phyloP scores from a whole-genome alignment of 2,888 invertebrate species.

The Pyrrhia umbra region DNA sequence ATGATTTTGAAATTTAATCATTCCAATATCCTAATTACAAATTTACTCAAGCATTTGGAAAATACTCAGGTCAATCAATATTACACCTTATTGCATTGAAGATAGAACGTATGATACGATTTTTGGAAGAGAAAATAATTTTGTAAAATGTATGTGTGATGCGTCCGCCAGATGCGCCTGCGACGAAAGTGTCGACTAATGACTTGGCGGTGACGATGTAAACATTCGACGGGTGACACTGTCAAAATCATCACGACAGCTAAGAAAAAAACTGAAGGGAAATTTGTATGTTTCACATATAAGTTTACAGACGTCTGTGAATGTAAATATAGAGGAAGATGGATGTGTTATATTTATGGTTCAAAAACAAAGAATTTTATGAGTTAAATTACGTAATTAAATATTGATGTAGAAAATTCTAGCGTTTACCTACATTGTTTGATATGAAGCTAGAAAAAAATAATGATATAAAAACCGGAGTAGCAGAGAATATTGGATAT shows the following conservation, averaged over 20 bases:
- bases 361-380: not conserved
- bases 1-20: slow-evolving; percentile 77
- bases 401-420: not conserved
- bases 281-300: slow-evolving; percentile 69
- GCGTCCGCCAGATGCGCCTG: slow-evolving; percentile 82
- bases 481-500: too few species aligned
- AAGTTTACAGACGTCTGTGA: slow-evolving; percentile 49
- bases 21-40: slow-evolving; percentile 67
- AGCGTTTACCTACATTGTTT: too few species aligned
- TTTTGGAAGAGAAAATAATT: slow-evolving; percentile 8
- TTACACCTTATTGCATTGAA: not conserved
- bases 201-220: slow-evolving; percentile 86
- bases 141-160: slow-evolving; percentile 61
- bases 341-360: slow-evolving; percentile 10
- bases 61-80: not conserved
- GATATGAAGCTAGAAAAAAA: too few species aligned
- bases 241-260: slow-evolving; percentile 83
- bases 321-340: slow-evolving; percentile 26
- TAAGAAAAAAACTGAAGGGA: slow-evolving; percentile 69
- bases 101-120: not conserved
- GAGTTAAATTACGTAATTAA: not conserved
- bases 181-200: slow-evolving; percentile 85
- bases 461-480: too few species aligned
- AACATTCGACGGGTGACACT: slow-evolving; percentile 81
- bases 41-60: not conserved